Evolutionary conservation across 2,113 vertebrate genomes (phyloP).

Genomic region (Egretta garzetta): DNA sequence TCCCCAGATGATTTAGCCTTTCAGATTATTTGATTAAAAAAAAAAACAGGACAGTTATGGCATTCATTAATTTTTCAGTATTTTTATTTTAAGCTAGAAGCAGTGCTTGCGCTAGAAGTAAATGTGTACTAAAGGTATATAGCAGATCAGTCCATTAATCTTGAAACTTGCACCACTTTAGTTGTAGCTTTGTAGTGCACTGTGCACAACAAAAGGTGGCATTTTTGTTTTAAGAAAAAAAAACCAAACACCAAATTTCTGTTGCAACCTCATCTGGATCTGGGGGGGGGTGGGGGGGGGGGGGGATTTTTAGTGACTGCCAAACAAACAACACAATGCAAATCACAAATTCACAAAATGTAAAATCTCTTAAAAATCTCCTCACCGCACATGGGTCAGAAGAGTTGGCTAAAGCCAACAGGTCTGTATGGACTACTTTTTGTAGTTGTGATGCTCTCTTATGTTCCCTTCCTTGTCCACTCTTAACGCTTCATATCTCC

Average conservation of each 20-base stretch:
- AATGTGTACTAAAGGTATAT: background rate
- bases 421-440: constrained; percentile 45
- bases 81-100: constrained; percentile 26
- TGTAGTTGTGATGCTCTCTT: constrained; percentile 49
- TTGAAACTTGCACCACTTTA: background rate
- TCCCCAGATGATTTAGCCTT: background rate
- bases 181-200: background rate
- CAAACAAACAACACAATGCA: background rate
- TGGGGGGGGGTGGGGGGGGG: too few species aligned
- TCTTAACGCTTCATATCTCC: background rate
- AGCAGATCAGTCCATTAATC: background rate
- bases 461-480: background rate
- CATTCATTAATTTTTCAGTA: background rate
- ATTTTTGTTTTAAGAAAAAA: background rate
- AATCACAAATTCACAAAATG: background rate
- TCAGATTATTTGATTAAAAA: background rate
- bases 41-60: background rate
- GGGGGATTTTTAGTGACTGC: background rate
- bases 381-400: background rate
- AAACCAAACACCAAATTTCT: background rate
- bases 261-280: background rate
- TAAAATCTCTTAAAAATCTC: background rate
- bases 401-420: constrained; percentile 39
- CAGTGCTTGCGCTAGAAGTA: background rate
- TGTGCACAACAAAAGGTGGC: background rate